These are phyloP conservation scores for Drosophila kanapiae DNA, from an alignment of 1,140 invertebrate species.

Conservation along the genomic window DNA sequence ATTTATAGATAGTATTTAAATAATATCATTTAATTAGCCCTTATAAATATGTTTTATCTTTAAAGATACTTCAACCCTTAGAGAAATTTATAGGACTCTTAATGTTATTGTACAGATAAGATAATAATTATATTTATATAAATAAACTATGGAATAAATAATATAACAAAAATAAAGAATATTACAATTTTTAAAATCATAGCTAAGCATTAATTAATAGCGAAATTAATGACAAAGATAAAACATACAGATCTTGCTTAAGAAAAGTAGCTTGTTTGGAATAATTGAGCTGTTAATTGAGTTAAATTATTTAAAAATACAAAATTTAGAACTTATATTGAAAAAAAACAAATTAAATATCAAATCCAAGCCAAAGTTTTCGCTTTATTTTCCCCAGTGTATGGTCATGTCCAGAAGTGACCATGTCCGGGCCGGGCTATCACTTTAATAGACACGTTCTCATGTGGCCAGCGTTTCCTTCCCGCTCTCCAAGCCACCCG, in stretches of 20 bases:
- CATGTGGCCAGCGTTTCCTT: conserved; percentile 36
- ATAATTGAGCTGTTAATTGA: too few species aligned
- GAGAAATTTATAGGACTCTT: neutral
- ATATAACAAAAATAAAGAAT: neutral
- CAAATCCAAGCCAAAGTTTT: neutral
- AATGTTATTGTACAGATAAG: neutral
- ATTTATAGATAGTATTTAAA: neutral
- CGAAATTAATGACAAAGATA: too few species aligned
- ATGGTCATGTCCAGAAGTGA: conserved; percentile 45
- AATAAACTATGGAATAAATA: too few species aligned
- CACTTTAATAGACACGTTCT: conserved; percentile 62
- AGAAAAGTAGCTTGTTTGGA: too few species aligned
- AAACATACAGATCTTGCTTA: too few species aligned
- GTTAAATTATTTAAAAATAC: too few species aligned
- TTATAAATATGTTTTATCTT: neutral
- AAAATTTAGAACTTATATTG: too few species aligned
- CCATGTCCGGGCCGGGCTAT: conserved; percentile 40
- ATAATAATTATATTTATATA: neutral
- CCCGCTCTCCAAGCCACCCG: conserved; percentile 4
- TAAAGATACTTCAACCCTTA: neutral
- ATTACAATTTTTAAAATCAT: neutral
- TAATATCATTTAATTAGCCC: neutral
- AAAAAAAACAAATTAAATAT: too few species aligned
- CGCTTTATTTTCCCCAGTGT: conserved; percentile 1
- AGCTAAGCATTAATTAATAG: too few species aligned